Conservation (phyloP, 2,888 invertebrate species). For the Dexiosoma caninum region DNA sequence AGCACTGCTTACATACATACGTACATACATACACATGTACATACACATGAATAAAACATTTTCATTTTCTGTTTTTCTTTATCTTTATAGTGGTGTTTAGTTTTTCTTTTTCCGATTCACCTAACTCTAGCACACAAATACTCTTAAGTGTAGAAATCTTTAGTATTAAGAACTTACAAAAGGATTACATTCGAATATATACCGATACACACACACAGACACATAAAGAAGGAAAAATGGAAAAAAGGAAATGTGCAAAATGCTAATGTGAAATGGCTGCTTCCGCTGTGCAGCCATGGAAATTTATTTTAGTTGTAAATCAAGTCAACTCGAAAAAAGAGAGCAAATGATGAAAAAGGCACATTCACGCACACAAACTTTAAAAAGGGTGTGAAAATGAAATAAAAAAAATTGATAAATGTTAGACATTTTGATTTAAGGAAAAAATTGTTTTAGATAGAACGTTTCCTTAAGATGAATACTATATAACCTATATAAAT, state of each 20-base stretch:
- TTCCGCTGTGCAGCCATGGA: slow-evolving; percentile 30
- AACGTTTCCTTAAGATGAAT: background rate
- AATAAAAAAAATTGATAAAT: background rate
- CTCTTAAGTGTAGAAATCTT: background rate
- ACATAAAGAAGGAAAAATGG: background rate
- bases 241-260: slow-evolving; percentile 17
- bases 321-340: slow-evolving; percentile 30
- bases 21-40: no score
- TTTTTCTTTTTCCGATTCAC: slow-evolving; percentile 26
- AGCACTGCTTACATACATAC: background rate
- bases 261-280: slow-evolving; percentile 44
- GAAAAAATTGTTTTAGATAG: background rate
- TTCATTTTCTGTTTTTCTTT: background rate
- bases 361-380: background rate
- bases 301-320: slow-evolving; percentile 27
- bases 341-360: background rate
- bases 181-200: background rate
- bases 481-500: background rate
- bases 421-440: background rate
- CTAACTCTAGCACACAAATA: slow-evolving; percentile 7
- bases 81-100: no score
- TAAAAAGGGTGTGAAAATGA: background rate
- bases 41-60: slow-evolving; percentile 29
- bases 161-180: background rate
- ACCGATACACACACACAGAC: background rate